phyloP scores from a whole-genome alignment of 1,140 invertebrate species.

The Melanaphis sacchari region DNA sequence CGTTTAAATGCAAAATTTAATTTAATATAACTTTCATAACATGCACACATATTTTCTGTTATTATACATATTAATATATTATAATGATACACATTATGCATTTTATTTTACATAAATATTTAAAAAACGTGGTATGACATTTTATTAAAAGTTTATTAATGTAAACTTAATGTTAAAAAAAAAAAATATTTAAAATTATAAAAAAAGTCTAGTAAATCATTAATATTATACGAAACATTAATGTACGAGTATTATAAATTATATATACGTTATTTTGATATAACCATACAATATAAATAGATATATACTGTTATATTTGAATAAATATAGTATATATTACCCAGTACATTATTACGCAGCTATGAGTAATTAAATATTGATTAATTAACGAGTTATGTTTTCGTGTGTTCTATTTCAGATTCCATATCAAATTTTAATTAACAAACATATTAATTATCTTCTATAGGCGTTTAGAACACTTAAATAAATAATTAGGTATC shows the following conservation, averaged over 20 bases:
- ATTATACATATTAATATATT: not conserved
- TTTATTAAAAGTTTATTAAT: not conserved
- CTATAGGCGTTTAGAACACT: not conserved
- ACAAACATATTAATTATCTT: not conserved
- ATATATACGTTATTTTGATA: not conserved
- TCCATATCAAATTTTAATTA: not conserved
- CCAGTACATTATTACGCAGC: not conserved
- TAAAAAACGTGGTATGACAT: not conserved
- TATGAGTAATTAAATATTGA: not conserved
- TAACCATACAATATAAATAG: not conserved
- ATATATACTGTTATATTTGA: too few relatives aligned
- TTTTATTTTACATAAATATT: not conserved
- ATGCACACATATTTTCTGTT: not conserved
- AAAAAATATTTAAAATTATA: not conserved
- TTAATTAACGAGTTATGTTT: conserved; percentile 8
- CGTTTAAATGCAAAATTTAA: not conserved
- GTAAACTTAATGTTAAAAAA: not conserved
- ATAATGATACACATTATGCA: not conserved
- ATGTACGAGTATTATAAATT: not conserved
- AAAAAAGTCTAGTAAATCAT: not conserved
- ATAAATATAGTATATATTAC: not conserved
- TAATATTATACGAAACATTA: too few relatives aligned
- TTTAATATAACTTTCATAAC: not conserved
- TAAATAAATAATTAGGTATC: not conserved
- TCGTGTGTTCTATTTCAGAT: not conserved